Conservation (phyloP, 1,140 invertebrate genomes). For the Drosophila virilis region DNA sequence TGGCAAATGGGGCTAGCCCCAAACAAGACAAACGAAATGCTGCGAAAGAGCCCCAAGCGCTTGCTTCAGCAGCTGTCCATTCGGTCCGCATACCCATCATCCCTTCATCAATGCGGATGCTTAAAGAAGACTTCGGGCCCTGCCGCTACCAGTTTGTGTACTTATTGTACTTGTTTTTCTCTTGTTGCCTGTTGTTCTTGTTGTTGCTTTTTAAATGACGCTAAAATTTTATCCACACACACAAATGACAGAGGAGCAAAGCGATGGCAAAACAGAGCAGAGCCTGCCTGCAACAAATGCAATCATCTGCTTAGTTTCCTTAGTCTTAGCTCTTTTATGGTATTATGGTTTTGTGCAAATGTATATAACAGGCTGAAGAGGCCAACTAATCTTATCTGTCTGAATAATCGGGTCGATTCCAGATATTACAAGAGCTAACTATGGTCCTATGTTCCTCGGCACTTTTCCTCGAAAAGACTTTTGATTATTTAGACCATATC, state of each 20-base stretch:
- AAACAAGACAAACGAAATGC: conserved; percentile 63
- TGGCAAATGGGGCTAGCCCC: conserved; percentile 1
- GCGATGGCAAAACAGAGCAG: conserved; percentile 7
- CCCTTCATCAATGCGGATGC: conserved; percentile 13
- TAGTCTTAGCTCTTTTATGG: conserved; percentile 3
- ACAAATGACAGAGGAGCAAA: conserved; percentile 36
- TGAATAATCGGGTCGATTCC: no score
- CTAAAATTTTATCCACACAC: conserved; percentile 72
- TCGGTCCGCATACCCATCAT: conserved; percentile 1
- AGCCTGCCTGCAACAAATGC: conserved; percentile 49
- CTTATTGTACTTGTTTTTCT: conserved; percentile 36
- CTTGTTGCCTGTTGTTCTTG: conserved; percentile 27
- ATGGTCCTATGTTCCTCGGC: no score
- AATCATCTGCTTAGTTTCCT: conserved; percentile 63
- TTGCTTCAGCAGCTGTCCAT: conserved; percentile 21
- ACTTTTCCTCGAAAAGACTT: no score
- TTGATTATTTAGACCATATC: no score
- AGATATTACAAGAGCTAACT: no score
- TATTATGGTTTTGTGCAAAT: no score
- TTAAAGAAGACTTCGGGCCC: not conserved
- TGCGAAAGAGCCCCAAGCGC: conserved; percentile 35
- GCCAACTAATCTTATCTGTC: no score
- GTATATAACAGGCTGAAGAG: no score
- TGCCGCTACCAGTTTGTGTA: conserved; percentile 14
- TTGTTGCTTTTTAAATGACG: conserved; percentile 69